Conservation (phyloP, 2,888 invertebrate genomes). For the Cataglyphis rosenhaueri region DNA sequence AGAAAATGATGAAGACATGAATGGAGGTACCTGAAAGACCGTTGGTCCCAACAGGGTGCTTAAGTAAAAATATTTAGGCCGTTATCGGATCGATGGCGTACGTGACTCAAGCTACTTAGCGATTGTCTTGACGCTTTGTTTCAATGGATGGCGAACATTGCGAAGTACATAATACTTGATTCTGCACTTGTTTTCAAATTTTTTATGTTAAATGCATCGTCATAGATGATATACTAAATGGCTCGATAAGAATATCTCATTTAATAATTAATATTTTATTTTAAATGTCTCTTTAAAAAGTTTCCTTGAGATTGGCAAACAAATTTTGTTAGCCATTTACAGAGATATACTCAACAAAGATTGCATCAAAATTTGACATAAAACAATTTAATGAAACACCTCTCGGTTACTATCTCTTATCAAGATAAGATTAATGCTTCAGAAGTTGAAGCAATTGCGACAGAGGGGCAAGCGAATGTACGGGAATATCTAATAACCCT, state of each 20-base stretch:
- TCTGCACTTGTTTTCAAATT: not conserved
- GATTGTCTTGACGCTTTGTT: slow-evolving; percentile 63
- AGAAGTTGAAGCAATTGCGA: slow-evolving; percentile 59
- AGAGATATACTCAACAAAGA: not conserved
- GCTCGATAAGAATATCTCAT: not conserved
- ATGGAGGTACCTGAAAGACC: slow-evolving; percentile 49
- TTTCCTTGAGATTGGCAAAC: not conserved
- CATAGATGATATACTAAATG: not conserved
- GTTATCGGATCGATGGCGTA: slow-evolving; percentile 69
- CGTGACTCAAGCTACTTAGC: slow-evolving; percentile 55
- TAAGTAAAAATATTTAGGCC: slow-evolving; percentile 72
- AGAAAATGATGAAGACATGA: slow-evolving; percentile 58
- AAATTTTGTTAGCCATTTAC: not conserved
- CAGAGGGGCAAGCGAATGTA: slow-evolving; percentile 60
- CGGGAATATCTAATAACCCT: slow-evolving; percentile 67
- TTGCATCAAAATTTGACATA: not conserved
- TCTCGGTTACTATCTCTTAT: not conserved
- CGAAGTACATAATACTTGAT: slow-evolving; percentile 33
- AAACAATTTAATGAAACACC: not conserved
- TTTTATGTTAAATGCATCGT: not conserved
- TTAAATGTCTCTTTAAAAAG: not conserved
- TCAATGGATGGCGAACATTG: slow-evolving; percentile 41
- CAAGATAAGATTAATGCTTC: slow-evolving; percentile 27
- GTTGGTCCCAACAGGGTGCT: slow-evolving; percentile 69
- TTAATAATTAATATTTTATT: not conserved